Conservation (phyloP, 2,113 vertebrate genomes). For the Numenius arquata region DNA sequence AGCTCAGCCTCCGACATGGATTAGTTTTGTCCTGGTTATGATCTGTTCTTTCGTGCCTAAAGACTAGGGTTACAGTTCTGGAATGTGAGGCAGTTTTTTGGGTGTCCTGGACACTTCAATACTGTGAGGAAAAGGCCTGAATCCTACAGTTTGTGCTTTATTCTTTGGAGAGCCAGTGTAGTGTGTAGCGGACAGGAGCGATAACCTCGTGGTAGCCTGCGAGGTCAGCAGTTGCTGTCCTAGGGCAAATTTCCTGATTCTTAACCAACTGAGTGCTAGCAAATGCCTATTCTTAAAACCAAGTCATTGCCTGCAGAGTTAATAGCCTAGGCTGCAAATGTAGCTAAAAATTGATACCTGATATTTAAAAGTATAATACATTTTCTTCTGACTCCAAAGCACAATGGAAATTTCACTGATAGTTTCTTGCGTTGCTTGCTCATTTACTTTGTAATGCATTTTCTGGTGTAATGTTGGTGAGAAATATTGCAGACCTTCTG, state of each 20-base stretch:
- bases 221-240: background rate
- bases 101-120: background rate
- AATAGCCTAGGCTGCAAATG: background rate
- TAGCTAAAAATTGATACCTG: background rate
- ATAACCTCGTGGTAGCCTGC: background rate
- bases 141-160: background rate
- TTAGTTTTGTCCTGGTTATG: background rate
- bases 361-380: background rate
- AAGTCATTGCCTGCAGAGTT: background rate
- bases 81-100: background rate
- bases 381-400: background rate
- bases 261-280: background rate
- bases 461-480: background rate
- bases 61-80: background rate
- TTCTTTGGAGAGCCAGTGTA: background rate
- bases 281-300: background rate
- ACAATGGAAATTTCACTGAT: background rate
- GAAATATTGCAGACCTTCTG: background rate
- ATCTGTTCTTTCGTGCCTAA: background rate
- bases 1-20: background rate
- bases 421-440: background rate
- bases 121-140: background rate
- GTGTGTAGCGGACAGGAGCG: background rate
- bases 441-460: background rate
- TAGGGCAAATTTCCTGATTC: background rate